Evolutionary conservation across 2,113 vertebrate genomes (phyloP), one percentile per base, ranked within the genome.

Genomic region (Psephotus haematonotus): DNA sequence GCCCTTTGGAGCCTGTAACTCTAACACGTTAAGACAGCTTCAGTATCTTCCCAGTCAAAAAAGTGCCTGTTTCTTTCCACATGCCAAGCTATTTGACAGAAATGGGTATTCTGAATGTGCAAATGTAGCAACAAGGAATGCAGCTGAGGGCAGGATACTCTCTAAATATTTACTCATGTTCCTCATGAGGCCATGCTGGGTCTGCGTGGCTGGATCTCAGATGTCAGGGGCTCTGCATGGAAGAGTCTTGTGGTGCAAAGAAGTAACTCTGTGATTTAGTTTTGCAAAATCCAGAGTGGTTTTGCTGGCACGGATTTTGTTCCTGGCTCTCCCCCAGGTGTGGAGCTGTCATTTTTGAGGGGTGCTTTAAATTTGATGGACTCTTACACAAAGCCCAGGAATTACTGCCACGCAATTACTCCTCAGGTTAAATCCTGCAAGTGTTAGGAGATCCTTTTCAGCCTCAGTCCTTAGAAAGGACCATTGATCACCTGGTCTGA

Each of bases 171-270:
- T 65, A 15, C 63, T 62, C 2, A 3, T 4, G 11, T 16, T 68
- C 22, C 10, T 17, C 2, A 5, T 0, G 5, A 17, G 55, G 67
- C 2, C 17, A 13, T 47, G 86, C 33, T 25, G 65, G 18, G n/a
- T 59, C 43, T 37, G 23, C 2, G 1, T 1, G 1, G 23, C 11
- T 9, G 71, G 43, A 9, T 37, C 31, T 23, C 2, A 1, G n/a
- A 16, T 25, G 17, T 13, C 22, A 3, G 47, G 22, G 8, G 5
- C 20, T 8, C 6, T 44, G 4, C 4, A 0, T 18, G 71, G 37
- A 27, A 52, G 63, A 46, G 39, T 17, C 27, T 17, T 8, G 47
- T 22, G 44, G 28, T 29, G 35, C 25, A 13, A 62, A 59, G 18
- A 33, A 44, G n/a, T 22, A 13, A 41, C 47, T 39, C 18, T 2